A percentile compares a stretch with the other conserved stretches of the same genome.
These are phyloP conservation scores for Lanius ludovicianus DNA, from an alignment of 2,113 vertebrate genomes.

Conservation along the genomic window DNA sequence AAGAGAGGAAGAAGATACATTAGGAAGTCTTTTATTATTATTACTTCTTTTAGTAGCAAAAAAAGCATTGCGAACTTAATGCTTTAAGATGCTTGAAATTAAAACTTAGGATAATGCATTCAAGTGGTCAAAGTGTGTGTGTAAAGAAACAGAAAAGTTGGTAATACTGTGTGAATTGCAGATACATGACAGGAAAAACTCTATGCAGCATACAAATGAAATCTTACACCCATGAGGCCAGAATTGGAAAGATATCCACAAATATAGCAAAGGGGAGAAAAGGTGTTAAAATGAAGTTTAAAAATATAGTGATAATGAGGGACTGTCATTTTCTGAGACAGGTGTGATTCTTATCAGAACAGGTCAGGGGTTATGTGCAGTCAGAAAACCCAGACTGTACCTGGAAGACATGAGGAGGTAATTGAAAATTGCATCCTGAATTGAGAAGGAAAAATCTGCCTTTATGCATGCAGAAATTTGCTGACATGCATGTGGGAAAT, in stretches of 20 bases:
- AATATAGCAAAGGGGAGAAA: background rate
- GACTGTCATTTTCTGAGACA: background rate
- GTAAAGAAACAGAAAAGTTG: background rate
- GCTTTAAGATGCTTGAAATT: background rate
- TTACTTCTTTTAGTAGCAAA: background rate
- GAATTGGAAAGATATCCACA: background rate
- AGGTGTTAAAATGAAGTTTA: background rate
- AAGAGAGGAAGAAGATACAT: background rate
- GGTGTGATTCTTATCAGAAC: background rate
- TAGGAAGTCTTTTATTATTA: background rate
- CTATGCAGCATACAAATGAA: background rate
- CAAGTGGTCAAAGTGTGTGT: background rate
- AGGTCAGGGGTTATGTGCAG: background rate
- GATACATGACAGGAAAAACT: background rate
- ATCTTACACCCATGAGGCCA: background rate
- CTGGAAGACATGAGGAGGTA: background rate
- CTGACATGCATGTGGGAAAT: background rate
- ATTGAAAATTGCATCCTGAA: background rate
- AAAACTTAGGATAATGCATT: background rate
- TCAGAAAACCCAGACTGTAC: background rate
- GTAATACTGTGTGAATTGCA: background rate
- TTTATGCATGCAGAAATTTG: background rate
- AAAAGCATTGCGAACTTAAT: background rate
- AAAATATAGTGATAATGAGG: background rate
- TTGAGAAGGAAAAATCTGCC: background rate